These are phyloP conservation scores for Lithophane semibrunnea DNA, from an alignment of 2,888 invertebrate genomes.

Conservation along the genomic window DNA sequence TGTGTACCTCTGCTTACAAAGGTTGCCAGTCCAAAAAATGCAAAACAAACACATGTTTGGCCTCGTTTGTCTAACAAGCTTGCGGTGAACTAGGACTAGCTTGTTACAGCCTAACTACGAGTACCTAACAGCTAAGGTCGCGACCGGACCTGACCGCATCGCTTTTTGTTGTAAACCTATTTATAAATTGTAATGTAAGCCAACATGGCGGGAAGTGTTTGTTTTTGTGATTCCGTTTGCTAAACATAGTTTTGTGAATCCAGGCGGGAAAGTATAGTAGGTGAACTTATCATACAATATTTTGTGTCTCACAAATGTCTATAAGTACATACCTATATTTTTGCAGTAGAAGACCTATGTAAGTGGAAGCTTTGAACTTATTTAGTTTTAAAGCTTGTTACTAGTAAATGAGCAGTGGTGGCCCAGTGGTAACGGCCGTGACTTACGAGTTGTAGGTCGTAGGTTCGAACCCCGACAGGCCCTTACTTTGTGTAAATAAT, in stretches of 20 bases:
- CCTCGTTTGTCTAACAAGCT: slow-evolving; percentile 69
- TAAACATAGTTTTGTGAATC: slow-evolving; percentile 11
- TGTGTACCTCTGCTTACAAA: slow-evolving; percentile 48
- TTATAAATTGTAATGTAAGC: slow-evolving; percentile 58
- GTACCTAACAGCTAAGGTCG: slow-evolving; percentile 62
- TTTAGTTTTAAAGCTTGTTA: not conserved
- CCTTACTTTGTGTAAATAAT: no score
- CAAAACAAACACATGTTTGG: slow-evolving; percentile 68
- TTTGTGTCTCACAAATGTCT: not conserved
- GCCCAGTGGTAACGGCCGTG: no score
- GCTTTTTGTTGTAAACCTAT: slow-evolving; percentile 60
- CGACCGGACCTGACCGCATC: slow-evolving; percentile 60
- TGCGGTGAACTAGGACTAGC: slow-evolving; percentile 66
- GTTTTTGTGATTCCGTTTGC: slow-evolving; percentile 47
- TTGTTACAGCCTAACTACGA: slow-evolving; percentile 64
- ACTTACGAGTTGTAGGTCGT: no score
- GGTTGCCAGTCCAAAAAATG: slow-evolving; percentile 66
- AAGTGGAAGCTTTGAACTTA: not conserved
- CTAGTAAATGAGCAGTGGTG: no score
- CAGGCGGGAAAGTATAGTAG: not conserved
- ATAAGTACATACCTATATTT: no score
- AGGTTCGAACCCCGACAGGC: no score
- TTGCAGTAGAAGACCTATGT: not conserved
- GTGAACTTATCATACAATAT: not conserved
- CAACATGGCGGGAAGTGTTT: slow-evolving; percentile 38